Evolutionary conservation across 2,888 invertebrate genomes (phyloP), one percentile per base, ranked within the genome.

Genomic region (Chydorus sphaericus): DNA sequence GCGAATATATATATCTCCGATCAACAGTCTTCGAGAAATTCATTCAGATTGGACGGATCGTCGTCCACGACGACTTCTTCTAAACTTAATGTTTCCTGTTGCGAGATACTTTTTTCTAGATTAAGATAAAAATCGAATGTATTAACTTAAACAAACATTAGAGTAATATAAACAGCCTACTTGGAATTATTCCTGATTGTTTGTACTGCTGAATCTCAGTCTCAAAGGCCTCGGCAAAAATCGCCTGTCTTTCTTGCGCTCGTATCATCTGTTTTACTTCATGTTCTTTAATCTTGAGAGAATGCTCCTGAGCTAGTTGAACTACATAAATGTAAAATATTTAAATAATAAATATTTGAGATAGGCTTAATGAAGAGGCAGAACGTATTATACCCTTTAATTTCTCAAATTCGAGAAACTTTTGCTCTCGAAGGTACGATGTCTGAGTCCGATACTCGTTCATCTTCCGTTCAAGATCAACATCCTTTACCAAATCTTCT

Each of bases 141-240:
- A n/a, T n/a, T n/a, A n/a, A n/a, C n/a, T n/a, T n/a, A n/a, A n/a
- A n/a, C n/a, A n/a, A 1, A 10, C 1, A 10, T n/a, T 14, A 14
- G 36, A 36, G 18, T 29, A 30, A 50, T 28, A 28, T 4, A 28
- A n/a, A n/a, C 4, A 5, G 11, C 11, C 28, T 55, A 55, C 55
- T 48, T 55, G 55, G 55, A 48, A 55, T 26, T 30, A 38, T 48
- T 5, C 55, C 55, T 5, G 33, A 20, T 31, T 29, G 28, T 28
- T 33, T 55, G 48, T 55, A 55, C 36, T 55, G 55, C 33, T n/a
- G 28, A 28, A 55, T 31, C 30, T 55, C 48, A 10, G 37, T 36
- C n/a, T 33, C 36, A 36, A 55, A 55, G 16, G 49, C 55, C 23
- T 55, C 20, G 20, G 48, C 55, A 33, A 55, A 55, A 18, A 55